phyloP scores from a whole-genome alignment of 2,888 invertebrate genomes.

The Morinoia aosen region DNA sequence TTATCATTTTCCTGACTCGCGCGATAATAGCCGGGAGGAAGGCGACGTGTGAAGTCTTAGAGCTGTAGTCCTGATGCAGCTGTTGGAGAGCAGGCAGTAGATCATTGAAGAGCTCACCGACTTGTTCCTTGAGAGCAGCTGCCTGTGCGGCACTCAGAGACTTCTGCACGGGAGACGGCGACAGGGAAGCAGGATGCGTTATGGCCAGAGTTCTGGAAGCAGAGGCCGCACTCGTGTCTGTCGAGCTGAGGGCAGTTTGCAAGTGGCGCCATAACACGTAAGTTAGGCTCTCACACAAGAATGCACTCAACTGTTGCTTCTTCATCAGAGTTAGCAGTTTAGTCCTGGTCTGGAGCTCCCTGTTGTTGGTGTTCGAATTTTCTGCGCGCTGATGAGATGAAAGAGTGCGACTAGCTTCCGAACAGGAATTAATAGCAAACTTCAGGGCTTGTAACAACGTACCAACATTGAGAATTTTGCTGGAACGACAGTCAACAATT shows the following conservation, averaged over 20 bases:
- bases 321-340: not conserved
- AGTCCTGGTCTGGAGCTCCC: not conserved
- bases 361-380: not conserved
- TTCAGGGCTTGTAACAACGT: conserved; percentile 16
- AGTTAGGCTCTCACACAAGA: conserved; percentile 63
- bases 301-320: conserved; percentile 63
- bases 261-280: conserved; percentile 63
- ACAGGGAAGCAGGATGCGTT: conserved; percentile 52
- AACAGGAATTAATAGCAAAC: not conserved
- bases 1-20: conserved; percentile 56
- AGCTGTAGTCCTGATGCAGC: conserved; percentile 61
- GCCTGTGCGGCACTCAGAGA: not conserved
- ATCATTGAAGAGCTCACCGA: conserved; percentile 59
- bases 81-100: conserved; percentile 63
- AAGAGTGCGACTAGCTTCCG: not conserved
- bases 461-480: conserved; percentile 36
- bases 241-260: conserved; percentile 57
- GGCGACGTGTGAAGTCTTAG: conserved; percentile 61
- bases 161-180: conserved; percentile 57
- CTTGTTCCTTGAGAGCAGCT: conserved; percentile 58
- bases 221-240: not conserved
- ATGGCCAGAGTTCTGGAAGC: conserved; percentile 53
- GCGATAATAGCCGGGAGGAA: conserved; percentile 63
- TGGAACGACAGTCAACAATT: conserved; percentile 15
- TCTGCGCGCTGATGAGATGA: not conserved